Conservation (phyloP, 1,140 invertebrate genomes). For the Leptinotarsa undecemlineata region DNA sequence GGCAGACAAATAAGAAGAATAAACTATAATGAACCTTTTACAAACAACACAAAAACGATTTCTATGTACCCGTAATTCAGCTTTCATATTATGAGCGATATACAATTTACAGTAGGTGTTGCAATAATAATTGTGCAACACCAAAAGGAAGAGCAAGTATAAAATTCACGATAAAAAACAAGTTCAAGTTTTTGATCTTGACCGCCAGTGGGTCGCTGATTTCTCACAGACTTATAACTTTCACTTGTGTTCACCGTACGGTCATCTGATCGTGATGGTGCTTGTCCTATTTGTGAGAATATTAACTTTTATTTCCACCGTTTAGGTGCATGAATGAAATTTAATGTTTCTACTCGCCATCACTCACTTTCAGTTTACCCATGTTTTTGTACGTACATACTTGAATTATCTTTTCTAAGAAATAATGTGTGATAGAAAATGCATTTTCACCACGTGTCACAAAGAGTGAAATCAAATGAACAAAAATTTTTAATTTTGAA, state of each 20-base stretch:
- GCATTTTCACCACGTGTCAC: no score
- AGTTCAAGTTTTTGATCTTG: constrained; percentile 21
- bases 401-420: neutral
- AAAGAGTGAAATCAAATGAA: no score
- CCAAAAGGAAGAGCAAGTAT: constrained; percentile 6
- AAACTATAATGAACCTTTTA: no score
- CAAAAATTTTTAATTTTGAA: no score
- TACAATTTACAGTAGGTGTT: neutral
- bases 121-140: constrained; percentile 8
- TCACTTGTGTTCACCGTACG: constrained; percentile 25
- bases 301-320: constrained; percentile 9
- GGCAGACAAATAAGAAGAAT: no score
- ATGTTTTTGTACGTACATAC: neutral
- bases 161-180: neutral
- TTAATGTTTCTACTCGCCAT: neutral
- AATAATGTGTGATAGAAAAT: neutral
- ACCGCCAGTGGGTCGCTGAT: constrained; percentile 27
- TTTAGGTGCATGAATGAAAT: constrained; percentile 17
- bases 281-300: constrained; percentile 24
- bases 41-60: neutral
- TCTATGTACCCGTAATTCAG: neutral
- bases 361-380: neutral
- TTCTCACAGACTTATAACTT: constrained; percentile 37
- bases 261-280: constrained; percentile 18
- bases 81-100: constrained; percentile 6